Percentiles rank a stretch among this genome's conserved stretches.
Conservation (phyloP, 2,113 vertebrate genomes). For the Notothenia coriiceps region DNA sequence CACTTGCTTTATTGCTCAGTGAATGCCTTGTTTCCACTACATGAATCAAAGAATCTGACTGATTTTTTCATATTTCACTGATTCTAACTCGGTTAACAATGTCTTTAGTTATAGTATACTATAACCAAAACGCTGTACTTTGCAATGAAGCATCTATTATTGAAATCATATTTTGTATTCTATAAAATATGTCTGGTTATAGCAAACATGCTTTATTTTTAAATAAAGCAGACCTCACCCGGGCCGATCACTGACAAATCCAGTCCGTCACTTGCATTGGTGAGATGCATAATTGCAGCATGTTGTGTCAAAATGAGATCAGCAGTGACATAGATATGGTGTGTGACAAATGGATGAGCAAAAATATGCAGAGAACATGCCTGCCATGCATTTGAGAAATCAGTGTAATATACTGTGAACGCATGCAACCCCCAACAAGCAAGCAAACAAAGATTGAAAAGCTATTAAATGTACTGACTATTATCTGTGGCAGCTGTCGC, state of each 20-base stretch:
- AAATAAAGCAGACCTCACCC: conserved; percentile 25
- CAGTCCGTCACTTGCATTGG: conserved; percentile 23
- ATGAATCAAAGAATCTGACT: background rate
- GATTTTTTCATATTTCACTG: background rate
- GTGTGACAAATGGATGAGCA: conserved; percentile 31
- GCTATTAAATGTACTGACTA: background rate
- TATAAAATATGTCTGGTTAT: background rate
- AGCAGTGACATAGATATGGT: conserved; percentile 18
- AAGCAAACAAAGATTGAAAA: conserved; percentile 5
- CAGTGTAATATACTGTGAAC: background rate
- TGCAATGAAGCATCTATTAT: background rate
- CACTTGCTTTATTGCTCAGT: background rate
- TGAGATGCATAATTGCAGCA: conserved; percentile 22
- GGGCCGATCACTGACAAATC: conserved; percentile 18
- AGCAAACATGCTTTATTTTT: background rate
- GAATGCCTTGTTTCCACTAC: conserved; percentile 3
- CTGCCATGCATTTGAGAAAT: background rate
- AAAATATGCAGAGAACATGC: conserved; percentile 5
- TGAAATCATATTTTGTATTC: background rate
- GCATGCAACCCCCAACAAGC: background rate
- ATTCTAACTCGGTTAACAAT: background rate
- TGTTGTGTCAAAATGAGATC: conserved; percentile 29
- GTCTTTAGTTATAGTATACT: background rate
- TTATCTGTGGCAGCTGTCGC: conserved; percentile 12
- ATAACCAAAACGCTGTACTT: background rate